These are phyloP conservation scores for Ctenosaura bakeri DNA, from an alignment of 2,797 vertebrate genomes.

Conservation along the genomic window DNA sequence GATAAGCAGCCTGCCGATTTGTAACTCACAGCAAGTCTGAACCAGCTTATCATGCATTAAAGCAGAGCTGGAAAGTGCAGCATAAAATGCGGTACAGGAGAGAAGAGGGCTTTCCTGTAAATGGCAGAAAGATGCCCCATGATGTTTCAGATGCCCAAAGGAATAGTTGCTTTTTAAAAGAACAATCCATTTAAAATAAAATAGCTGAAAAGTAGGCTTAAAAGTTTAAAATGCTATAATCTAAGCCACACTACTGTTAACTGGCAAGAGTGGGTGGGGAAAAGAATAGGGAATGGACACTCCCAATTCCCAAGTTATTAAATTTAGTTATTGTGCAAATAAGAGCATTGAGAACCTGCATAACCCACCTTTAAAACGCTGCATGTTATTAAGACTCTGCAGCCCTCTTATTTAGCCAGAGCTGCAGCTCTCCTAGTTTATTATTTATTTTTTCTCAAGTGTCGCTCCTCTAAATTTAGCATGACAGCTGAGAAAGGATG, in stretches of 20 bases:
- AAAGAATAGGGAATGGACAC: slow-evolving; percentile 64
- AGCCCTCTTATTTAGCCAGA: slow-evolving; percentile 81
- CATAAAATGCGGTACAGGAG: slow-evolving; percentile 39
- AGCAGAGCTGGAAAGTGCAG: slow-evolving; percentile 54
- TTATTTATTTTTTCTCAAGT: slow-evolving; percentile 72
- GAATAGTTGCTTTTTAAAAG: slow-evolving; percentile 65
- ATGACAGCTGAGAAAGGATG: slow-evolving; percentile 79
- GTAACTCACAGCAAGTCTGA: slow-evolving; percentile 62
- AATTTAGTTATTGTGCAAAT: slow-evolving; percentile 62
- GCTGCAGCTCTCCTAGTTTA: slow-evolving; percentile 77
- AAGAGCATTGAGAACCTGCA: slow-evolving; percentile 71
- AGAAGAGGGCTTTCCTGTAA: slow-evolving; percentile 45
- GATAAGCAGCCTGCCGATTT: slow-evolving; percentile 51
- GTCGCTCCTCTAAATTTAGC: slow-evolving; percentile 79
- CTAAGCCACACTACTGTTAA: slow-evolving; percentile 72
- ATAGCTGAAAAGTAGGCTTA: slow-evolving; percentile 63
- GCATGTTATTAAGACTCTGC: slow-evolving; percentile 74
- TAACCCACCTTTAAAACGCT: slow-evolving; percentile 44
- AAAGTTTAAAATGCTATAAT: slow-evolving; percentile 52
- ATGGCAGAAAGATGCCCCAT: slow-evolving; percentile 35
- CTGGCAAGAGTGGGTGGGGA: slow-evolving; percentile 60
- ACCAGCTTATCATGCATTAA: slow-evolving; percentile 69
- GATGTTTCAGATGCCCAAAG: slow-evolving; percentile 64
- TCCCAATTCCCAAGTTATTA: slow-evolving; percentile 50
- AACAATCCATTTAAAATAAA: slow-evolving; percentile 74